These are phyloP conservation scores for Oreochromis niloticus DNA, from an alignment of 2,113 vertebrate genomes.

Conservation along the genomic window DNA sequence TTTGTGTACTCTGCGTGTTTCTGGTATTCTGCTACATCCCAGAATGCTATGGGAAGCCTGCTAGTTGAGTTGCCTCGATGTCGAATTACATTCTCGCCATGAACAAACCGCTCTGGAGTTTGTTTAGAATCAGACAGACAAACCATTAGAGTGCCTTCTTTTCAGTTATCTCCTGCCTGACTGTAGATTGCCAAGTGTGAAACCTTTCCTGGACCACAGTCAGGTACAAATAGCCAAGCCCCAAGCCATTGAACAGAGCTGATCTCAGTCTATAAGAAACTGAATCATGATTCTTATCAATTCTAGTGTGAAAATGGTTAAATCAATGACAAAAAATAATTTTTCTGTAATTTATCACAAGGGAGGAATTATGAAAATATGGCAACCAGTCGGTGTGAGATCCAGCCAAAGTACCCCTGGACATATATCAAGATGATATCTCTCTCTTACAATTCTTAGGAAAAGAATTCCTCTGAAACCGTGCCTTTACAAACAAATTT, in stretches of 20 bases:
- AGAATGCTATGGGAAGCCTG: neutral
- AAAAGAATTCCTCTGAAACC: accelerated
- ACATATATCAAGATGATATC: neutral
- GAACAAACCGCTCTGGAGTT: neutral
- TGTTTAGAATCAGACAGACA: neutral
- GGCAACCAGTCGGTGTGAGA: neutral
- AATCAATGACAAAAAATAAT: accelerated
- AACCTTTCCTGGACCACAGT: neutral
- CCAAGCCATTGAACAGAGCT: neutral
- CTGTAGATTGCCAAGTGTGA: neutral
- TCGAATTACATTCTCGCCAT: neutral
- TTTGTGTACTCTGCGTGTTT: accelerated
- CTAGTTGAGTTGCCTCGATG: neutral
- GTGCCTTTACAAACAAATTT: accelerated
- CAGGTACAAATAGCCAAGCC: accelerated
- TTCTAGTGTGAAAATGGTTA: neutral
- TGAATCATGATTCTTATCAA: neutral
- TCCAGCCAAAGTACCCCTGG: neutral
- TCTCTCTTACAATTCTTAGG: accelerated
- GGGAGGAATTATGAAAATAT: neutral
- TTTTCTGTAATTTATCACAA: neutral
- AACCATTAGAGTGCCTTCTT: neutral
- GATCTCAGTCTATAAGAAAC: neutral
- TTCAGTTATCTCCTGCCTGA: neutral
- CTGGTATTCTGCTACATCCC: neutral